Base-by-base conservation (phyloP, 23 tunicate genomes). In the Ascidia mentula region DNA sequence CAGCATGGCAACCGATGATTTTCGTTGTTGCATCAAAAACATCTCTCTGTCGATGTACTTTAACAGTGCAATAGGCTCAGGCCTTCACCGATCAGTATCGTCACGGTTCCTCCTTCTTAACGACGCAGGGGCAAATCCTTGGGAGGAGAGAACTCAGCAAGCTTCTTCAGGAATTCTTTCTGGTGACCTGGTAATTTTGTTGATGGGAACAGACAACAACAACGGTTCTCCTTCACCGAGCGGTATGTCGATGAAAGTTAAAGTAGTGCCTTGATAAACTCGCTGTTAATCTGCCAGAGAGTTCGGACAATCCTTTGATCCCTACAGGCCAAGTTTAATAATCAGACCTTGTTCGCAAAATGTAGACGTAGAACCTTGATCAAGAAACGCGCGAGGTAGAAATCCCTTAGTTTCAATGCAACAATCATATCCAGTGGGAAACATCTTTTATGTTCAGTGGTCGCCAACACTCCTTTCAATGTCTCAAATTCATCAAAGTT, bases 361-460 rank as follows among this genome's bases (percentile, higher is more conserved):
- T 34, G 75, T 18, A 7, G 75, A 71, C 18, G 75, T 71, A 34
- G 75, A 71, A 4, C 75, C 35, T 71, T 71, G 75, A 71, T 71
- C 75, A 34, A 71, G 75, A 31, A 71, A 71, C n/a, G 75, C 75
- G 32, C n/a, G n/a, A n/a, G n/a, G n/a, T n/a, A n/a, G n/a, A n/a
- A n/a, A n/a, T n/a, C n/a, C n/a, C n/a, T n/a, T n/a, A n/a, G n/a
- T n/a, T n/a, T n/a, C n/a, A n/a, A n/a, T n/a, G n/a, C n/a, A n/a
- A n/a, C n/a, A n/a, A n/a, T n/a, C n/a, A n/a, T n/a, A n/a, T n/a
- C n/a, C n/a, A n/a, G n/a, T n/a, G n/a, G n/a, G n/a, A n/a, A n/a
- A n/a, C n/a, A n/a, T n/a, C n/a, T n/a, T n/a, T n/a, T n/a, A n/a
- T n/a, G n/a, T n/a, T n/a, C n/a, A n/a, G n/a, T n/a, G n/a, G n/a